Conservation (phyloP, 2,797 vertebrate species). For the Spinibarbus caldwelli region DNA sequence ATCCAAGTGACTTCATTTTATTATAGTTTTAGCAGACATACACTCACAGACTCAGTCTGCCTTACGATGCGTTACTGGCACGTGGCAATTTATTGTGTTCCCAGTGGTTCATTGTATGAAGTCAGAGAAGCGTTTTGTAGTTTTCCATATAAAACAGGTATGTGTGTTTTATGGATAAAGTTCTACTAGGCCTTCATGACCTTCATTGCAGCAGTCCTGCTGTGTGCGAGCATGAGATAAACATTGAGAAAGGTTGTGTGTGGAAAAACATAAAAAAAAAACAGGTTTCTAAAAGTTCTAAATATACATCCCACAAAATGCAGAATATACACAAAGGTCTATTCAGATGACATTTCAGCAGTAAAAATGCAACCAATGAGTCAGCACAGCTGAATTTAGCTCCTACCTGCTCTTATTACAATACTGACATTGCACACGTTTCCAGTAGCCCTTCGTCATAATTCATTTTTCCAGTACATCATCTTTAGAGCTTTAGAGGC, state of each 20-base stretch:
- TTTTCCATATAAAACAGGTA: constrained; percentile 14
- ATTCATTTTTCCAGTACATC: constrained; percentile 11
- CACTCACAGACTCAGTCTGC: background rate
- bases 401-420: constrained; percentile 2
- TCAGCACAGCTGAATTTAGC: constrained; percentile 28
- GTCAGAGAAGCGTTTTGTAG: constrained; percentile 31
- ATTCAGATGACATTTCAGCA: constrained; percentile 19
- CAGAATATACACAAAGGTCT: background rate
- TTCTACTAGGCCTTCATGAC: background rate
- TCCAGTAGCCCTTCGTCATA: constrained; percentile 1
- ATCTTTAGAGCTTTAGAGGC: constrained; percentile 2
- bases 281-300: background rate
- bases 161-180: constrained; percentile 53
- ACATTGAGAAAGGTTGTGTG: background rate
- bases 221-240: constrained; percentile 64
- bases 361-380: constrained; percentile 27
- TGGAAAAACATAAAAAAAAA: background rate
- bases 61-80: constrained; percentile 26
- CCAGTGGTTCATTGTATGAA: constrained; percentile 13
- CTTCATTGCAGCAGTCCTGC: background rate
- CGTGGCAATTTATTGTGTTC: constrained; percentile 15
- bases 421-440: constrained; percentile 1
- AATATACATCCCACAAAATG: constrained; percentile 5
- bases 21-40: constrained; percentile 3
- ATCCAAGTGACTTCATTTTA: constrained; percentile 15